Evolutionary conservation across 2,113 vertebrate species (phyloP).

Genomic region (Tretioscincus oriximinensis): DNA sequence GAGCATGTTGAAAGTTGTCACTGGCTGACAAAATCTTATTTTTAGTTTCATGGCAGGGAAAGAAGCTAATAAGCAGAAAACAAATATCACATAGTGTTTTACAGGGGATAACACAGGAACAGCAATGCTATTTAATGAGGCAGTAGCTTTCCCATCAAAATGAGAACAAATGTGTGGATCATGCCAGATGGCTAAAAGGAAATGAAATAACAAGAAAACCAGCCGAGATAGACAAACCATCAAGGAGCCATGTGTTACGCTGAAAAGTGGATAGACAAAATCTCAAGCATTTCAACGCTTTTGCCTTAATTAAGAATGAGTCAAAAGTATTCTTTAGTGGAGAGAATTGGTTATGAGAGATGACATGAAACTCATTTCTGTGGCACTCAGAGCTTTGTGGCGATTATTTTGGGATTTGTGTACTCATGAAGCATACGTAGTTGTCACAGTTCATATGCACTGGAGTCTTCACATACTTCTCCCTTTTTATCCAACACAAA

Average conservation of each 20-base stretch:
- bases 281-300: background rate
- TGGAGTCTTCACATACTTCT: background rate
- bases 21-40: background rate
- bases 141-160: background rate
- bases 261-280: background rate
- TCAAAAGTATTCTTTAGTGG: background rate
- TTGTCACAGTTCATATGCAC: background rate
- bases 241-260: background rate
- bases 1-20: no score
- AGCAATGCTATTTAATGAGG: background rate
- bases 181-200: background rate
- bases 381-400: background rate
- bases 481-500: background rate
- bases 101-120: no score
- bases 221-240: background rate
- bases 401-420: background rate
- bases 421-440: background rate
- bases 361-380: background rate
- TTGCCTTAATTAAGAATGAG: background rate
- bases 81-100: background rate
- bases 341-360: background rate
- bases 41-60: background rate
- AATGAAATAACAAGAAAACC: background rate
- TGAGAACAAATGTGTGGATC: background rate
- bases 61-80: background rate